phyloP scores from a whole-genome alignment of 2,888 invertebrate genomes.

The Tipula confusa region DNA sequence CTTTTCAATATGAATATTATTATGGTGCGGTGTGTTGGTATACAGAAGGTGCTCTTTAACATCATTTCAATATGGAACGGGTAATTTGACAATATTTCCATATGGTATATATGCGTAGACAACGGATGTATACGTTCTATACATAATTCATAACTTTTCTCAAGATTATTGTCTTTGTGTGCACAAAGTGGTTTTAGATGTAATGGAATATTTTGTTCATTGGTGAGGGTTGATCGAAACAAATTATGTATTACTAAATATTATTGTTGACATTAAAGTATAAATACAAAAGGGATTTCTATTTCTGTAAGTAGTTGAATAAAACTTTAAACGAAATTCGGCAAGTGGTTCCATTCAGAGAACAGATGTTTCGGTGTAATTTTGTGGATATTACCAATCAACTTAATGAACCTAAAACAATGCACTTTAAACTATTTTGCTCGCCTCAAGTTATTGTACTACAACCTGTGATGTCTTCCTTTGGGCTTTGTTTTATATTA shows the following conservation, averaged over 20 bases:
- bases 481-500: too few species aligned
- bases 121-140: not conserved
- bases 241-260: not conserved
- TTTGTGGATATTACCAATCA: too few species aligned
- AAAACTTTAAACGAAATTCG: too few species aligned
- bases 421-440: too few species aligned
- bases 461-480: too few species aligned
- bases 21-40: not conserved
- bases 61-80: not conserved
- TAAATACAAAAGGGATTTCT: too few species aligned
- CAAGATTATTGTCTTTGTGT: not conserved
- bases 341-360: too few species aligned
- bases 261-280: not conserved
- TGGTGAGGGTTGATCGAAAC: not conserved
- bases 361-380: too few species aligned
- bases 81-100: not conserved
- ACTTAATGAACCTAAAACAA: too few species aligned
- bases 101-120: not conserved
- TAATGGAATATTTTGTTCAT: not conserved
- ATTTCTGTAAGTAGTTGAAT: too few species aligned
- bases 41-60: not conserved
- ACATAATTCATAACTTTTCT: not conserved
- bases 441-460: too few species aligned
- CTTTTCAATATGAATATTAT: not conserved
- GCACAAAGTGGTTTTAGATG: not conserved